Evolutionary conservation across 2,888 invertebrate genomes (phyloP).

Genomic region (Euzophera pinguis): DNA sequence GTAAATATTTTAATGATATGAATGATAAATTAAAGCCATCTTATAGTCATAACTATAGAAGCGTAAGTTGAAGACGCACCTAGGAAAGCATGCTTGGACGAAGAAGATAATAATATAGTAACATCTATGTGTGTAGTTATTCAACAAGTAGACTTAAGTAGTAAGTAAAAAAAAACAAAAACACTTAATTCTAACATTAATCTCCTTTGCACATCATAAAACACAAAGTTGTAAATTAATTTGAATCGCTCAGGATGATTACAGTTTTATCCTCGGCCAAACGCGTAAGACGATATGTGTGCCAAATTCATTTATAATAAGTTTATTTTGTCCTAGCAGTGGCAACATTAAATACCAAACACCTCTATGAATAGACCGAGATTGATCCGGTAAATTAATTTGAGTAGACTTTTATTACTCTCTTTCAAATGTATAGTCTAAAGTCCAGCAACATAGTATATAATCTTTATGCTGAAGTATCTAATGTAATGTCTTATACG

Average conservation of each 20-base stretch:
- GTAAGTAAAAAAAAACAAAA: neutral
- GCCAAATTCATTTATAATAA: constrained; percentile 9
- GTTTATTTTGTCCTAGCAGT: constrained; percentile 2
- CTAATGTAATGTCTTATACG: no score
- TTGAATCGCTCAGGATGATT: constrained; percentile 2
- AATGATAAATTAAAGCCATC: no score
- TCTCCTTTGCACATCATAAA: constrained; percentile 6
- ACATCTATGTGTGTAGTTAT: no score
- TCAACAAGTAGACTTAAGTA: no score
- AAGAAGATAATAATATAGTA: no score
- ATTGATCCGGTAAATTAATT: neutral
- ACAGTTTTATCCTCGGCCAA: constrained; percentile 6
- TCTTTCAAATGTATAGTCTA: neutral
- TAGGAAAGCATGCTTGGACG: no score
- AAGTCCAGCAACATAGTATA: neutral
- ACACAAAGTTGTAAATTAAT: constrained; percentile 14
- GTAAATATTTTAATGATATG: no score
- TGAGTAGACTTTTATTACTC: neutral
- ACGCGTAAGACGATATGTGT: neutral
- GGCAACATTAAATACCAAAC: neutral
- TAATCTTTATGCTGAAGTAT: no score
- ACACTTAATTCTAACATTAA: neutral
- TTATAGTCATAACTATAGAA: no score
- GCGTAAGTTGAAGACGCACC: no score
- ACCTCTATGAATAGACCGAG: neutral